Evolutionary conservation across 2,888 invertebrate species (phyloP).

Genomic region (Dromius quadrimaculatus): DNA sequence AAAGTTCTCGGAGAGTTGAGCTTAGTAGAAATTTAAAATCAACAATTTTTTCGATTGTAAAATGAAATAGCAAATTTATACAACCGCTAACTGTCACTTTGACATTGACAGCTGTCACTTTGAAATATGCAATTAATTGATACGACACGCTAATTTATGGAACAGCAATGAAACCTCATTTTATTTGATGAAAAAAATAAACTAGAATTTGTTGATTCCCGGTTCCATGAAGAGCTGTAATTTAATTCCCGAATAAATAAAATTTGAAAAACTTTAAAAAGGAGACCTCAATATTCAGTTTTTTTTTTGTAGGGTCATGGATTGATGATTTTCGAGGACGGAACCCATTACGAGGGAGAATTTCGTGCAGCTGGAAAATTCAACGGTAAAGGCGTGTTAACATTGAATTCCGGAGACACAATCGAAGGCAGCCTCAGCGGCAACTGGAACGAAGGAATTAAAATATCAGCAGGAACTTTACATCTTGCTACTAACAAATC

Average conservation of each 20-base stretch:
- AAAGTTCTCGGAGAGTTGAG: too few species aligned
- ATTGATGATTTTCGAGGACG: conserved; percentile 89
- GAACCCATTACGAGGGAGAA: conserved; percentile 90
- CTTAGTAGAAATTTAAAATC: too few species aligned
- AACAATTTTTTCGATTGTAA: too few species aligned
- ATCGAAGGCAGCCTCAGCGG: conserved; percentile 82
- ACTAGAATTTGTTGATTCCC: too few species aligned
- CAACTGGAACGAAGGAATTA: conserved; percentile 82
- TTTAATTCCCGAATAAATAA: not conserved
- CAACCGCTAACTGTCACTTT: too few species aligned
- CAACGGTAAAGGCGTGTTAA: conserved; percentile 84
- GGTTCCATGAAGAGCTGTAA: too few species aligned
- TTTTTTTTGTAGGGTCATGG: conserved; percentile 81
- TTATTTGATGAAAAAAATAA: too few species aligned
- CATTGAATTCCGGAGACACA: conserved; percentile 81
- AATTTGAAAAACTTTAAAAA: not conserved
- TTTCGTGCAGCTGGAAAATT: conserved; percentile 84
- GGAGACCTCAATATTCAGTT: conserved; percentile 54
- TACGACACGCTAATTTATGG: too few species aligned
- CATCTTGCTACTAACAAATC: conserved; percentile 74
- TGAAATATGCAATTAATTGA: too few species aligned
- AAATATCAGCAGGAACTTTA: conserved; percentile 80
- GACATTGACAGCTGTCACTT: too few species aligned
- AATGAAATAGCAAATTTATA: too few species aligned
- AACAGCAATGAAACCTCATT: too few species aligned